phyloP scores from a whole-genome alignment of 2,797 vertebrate species.

The Delichon dasypus region DNA sequence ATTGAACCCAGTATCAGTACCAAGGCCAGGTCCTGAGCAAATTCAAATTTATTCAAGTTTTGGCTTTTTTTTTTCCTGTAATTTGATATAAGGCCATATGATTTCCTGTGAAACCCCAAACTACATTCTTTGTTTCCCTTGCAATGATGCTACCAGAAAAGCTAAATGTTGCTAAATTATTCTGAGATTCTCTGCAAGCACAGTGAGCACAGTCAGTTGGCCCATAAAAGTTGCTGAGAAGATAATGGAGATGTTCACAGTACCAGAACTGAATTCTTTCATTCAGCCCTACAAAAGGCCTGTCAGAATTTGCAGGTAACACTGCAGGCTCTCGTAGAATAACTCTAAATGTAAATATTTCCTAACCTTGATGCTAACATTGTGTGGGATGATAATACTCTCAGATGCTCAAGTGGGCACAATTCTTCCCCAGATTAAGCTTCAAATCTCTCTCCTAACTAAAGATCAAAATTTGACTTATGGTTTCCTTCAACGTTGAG shows the following conservation, averaged over 20 bases:
- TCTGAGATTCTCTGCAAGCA: not conserved
- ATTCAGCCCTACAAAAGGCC: not conserved
- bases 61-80: not conserved
- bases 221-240: not conserved
- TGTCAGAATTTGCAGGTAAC: not conserved
- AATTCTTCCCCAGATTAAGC: not conserved
- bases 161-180: not conserved
- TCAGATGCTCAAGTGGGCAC: not conserved
- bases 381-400: not conserved
- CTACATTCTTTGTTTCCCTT: not conserved
- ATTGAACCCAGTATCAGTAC: not conserved
- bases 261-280: not conserved
- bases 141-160: not conserved
- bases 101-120: not conserved
- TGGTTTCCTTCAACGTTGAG: not conserved
- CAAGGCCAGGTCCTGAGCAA: conserved; percentile 15
- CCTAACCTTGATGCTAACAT: not conserved
- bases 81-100: not conserved
- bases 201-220: not conserved
- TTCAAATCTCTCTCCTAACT: not conserved
- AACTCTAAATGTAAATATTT: not conserved
- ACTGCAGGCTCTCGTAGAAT: not conserved
- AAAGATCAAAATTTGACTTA: not conserved
- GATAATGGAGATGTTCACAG: not conserved
- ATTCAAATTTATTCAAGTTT: not conserved